Percentiles rank a stretch among this genome's conserved stretches.
These are phyloP conservation scores for Gymnothorax reevesii DNA, from an alignment of 2,797 vertebrate species.

Conservation along the genomic window DNA sequence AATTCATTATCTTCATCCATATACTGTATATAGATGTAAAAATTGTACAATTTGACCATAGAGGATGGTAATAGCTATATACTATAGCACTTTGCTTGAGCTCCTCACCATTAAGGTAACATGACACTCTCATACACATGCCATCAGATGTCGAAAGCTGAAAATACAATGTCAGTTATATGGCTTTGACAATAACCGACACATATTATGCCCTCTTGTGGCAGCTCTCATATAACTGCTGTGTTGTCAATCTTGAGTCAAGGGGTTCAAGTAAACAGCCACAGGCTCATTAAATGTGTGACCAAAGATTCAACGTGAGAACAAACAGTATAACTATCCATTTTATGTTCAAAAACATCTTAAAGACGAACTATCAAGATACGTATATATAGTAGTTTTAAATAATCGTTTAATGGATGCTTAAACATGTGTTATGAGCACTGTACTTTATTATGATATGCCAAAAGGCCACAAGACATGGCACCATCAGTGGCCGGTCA, in stretches of 20 bases:
- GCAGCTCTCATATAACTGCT: no score
- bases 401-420: neutral
- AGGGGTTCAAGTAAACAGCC: no score
- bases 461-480: neutral
- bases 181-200: no score
- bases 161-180: no score
- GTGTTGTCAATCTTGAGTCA: no score
- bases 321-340: neutral
- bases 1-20: neutral
- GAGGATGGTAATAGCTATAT: neutral
- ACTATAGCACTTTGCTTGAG: neutral
- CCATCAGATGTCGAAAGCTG: no score
- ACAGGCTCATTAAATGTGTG: no score
- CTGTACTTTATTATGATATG: neutral
- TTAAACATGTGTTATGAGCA: neutral
- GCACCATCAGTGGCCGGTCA: conserved; percentile 32
- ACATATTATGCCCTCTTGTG: no score
- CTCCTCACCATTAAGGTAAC: no score
- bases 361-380: neutral
- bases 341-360: neutral
- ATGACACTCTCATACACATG: no score
- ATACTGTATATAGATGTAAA: neutral
- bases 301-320: neutral
- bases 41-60: neutral
- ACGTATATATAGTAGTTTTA: neutral